Evolutionary conservation across 2,888 invertebrate genomes (phyloP).

Genomic region (Odontocolon sp.): DNA sequence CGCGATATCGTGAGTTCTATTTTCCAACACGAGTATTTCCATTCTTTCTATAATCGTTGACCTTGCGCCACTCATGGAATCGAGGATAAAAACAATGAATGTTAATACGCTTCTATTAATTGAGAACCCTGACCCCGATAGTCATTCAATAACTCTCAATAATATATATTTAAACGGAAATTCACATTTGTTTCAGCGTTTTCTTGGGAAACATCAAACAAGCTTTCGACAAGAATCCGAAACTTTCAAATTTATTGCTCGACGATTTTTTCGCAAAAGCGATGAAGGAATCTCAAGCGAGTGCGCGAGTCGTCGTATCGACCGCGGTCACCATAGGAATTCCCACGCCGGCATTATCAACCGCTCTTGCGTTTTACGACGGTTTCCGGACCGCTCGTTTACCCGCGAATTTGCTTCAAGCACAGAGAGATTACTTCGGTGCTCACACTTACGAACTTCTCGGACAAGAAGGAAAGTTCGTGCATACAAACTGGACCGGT

Average conservation of each 20-base stretch:
- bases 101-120: not conserved
- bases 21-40: no score
- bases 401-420: conserved; percentile 98
- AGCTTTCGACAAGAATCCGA: conserved; percentile 94
- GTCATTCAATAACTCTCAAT: not conserved
- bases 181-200: conserved; percentile 82
- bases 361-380: conserved; percentile 98
- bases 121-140: conserved; percentile 29
- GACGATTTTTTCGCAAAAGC: conserved; percentile 96
- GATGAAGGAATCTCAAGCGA: conserved; percentile 89
- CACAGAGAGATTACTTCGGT: conserved; percentile 99
- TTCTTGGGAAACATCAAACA: conserved; percentile 96
- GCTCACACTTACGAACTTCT: conserved; percentile 98
- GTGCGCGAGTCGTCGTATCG: conserved; percentile 93
- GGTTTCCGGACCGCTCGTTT: conserved; percentile 93
- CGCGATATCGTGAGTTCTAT: not conserved
- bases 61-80: not conserved
- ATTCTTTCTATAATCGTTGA: not conserved
- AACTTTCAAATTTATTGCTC: conserved; percentile 92
- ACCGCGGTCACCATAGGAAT: conserved; percentile 90
- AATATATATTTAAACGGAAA: not conserved
- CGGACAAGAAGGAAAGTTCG: conserved; percentile 91
- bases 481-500: conserved; percentile 99
- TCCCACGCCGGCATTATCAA: conserved; percentile 95
- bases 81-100: not conserved